Conservation (phyloP, 1,140 invertebrate species). For the Monochamus saltuarius region DNA sequence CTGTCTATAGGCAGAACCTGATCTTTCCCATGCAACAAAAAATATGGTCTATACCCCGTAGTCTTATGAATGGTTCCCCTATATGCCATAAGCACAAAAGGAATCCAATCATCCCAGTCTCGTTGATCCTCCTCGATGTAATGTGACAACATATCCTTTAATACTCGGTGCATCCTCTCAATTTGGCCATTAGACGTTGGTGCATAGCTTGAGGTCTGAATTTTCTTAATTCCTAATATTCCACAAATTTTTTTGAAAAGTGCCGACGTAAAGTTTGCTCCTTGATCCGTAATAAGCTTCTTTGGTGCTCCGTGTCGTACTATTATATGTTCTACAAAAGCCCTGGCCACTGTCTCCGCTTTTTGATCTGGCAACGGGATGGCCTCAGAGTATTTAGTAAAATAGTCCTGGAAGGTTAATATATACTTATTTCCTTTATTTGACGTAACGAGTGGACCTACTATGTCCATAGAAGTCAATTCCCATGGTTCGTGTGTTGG, state of each 20-base stretch:
- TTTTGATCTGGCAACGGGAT: conserved; percentile 27
- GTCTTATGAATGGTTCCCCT: conserved; percentile 1
- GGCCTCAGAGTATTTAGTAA: conserved; percentile 29
- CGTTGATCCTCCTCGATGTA: conserved; percentile 3
- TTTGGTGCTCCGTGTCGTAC: conserved; percentile 30
- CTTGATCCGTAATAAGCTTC: conserved; percentile 36
- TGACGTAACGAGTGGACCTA: conserved; percentile 7
- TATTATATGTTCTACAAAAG: conserved; percentile 30
- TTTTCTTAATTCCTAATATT: conserved; percentile 2
- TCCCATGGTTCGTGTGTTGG: background rate
- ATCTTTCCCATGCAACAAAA: conserved; percentile 10
- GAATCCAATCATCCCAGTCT: conserved; percentile 12
- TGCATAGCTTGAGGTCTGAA: conserved; percentile 39
- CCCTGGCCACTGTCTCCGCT: conserved; percentile 22
- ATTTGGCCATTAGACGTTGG: conserved; percentile 51
- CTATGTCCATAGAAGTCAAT: conserved; percentile 11
- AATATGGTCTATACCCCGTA: conserved; percentile 10
- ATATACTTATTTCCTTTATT: conserved; percentile 8
- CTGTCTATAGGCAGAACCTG: conserved; percentile 8
- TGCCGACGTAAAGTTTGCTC: conserved; percentile 27
- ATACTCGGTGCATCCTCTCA: conserved; percentile 49
- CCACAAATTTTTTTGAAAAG: background rate
- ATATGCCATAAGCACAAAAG: conserved; percentile 10
- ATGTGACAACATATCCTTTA: conserved; percentile 58
- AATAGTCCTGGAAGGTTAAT: conserved; percentile 17